A percentile compares a stretch with the other conserved stretches of the same genome.
phyloP scores from a whole-genome alignment of 2,888 invertebrate genomes.

The Argynnis bischoffii region DNA sequence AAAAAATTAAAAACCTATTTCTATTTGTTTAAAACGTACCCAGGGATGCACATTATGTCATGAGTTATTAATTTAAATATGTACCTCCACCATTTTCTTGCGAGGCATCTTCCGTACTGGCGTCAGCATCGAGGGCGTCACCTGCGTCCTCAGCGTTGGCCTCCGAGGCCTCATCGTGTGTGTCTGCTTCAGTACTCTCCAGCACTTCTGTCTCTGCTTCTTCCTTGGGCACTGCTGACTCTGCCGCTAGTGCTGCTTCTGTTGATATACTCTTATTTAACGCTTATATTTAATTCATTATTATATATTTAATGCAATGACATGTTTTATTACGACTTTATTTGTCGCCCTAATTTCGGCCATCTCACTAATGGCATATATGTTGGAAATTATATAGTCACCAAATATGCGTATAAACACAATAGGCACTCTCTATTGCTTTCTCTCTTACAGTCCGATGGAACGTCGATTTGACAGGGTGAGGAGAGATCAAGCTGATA shows the following conservation, averaged over 20 bases:
- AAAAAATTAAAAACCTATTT: too few species aligned
- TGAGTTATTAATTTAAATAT: background rate
- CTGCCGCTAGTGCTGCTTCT: slow-evolving; percentile 46
- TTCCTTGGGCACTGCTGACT: slow-evolving; percentile 54
- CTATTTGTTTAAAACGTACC: too few species aligned
- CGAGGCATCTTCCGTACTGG: slow-evolving; percentile 54
- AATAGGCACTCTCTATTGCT: too few species aligned
- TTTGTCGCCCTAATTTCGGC: too few species aligned
- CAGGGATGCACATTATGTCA: too few species aligned
- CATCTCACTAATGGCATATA: too few species aligned
- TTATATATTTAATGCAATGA: background rate
- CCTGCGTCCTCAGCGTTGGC: slow-evolving; percentile 25
- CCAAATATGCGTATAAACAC: too few species aligned
- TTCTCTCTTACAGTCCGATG: too few species aligned
- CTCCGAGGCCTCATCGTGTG: background rate
- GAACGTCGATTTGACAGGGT: too few species aligned
- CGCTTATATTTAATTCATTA: background rate
- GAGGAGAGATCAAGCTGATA: too few species aligned
- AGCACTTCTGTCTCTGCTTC: slow-evolving; percentile 46
- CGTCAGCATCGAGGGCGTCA: slow-evolving; percentile 47
- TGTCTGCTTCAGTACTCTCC: slow-evolving; percentile 8
- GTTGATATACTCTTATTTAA: background rate
- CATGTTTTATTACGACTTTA: too few species aligned
- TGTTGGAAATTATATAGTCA: too few species aligned
- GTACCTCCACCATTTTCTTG: slow-evolving; percentile 63